Conservation (phyloP, 2,797 vertebrate species). For the Rhodeus uyekii region DNA sequence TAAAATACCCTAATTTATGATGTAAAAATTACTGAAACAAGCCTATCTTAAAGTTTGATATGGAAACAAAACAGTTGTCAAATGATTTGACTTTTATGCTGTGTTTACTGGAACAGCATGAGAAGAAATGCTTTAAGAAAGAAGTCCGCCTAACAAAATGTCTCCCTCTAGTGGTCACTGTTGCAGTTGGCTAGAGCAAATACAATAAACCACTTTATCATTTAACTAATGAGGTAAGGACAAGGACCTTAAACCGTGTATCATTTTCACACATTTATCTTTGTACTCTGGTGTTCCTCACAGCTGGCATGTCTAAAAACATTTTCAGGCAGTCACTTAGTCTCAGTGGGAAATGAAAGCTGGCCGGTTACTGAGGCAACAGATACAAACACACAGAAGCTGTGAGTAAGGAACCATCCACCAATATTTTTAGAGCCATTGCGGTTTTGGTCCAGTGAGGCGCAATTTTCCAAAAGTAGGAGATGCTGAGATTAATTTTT, state of each 20-base stretch:
- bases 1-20: constrained; percentile 46
- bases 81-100: background rate
- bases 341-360: constrained; percentile 50
- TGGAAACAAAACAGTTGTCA: background rate
- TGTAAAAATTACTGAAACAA: constrained; percentile 11
- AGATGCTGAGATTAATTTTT: constrained; percentile 11
- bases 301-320: constrained; percentile 22
- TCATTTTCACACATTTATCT: background rate
- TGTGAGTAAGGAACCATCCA: constrained; percentile 16
- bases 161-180: constrained; percentile 70
- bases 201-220: background rate
- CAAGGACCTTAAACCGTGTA: background rate
- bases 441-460: constrained; percentile 44
- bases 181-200: no score
- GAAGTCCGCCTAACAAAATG: constrained; percentile 49
- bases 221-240: background rate
- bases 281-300: background rate
- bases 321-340: constrained; percentile 36
- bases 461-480: constrained; percentile 26
- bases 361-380: constrained; percentile 62
- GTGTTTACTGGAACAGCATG: background rate
- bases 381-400: constrained; percentile 58
- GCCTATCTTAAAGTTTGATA: background rate
- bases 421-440: constrained; percentile 58
- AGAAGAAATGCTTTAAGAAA: background rate